Base-by-base conservation (phyloP, 2,888 invertebrate genomes). In the Aethes cnicana region DNA sequence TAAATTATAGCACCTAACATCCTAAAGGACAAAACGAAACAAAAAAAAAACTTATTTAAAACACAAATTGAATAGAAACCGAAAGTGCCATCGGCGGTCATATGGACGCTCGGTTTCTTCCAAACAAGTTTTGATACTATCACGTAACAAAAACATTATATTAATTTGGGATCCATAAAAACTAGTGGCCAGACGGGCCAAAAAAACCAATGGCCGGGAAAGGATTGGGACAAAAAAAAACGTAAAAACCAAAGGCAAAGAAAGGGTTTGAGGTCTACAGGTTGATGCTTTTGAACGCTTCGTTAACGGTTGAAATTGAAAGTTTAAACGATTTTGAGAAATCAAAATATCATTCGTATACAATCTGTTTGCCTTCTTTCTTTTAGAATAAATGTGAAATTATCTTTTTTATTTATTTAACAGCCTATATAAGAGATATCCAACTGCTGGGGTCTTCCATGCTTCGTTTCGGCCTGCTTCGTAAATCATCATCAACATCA, bases 91-190 rank as follows among this genome's bases (percentile, higher is more conserved):
- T 68, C 66, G 58, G 28, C 54, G 68, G 68, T 12, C 44, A 69
- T 74, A 77, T 73, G 61, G 63, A 81, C 82, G 78, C 83, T 89
- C 88, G 80, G 83, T 87, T 37, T 50, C 84, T 58, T 48, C 62
- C 28, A 70, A 84, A 86, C 87, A 81, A 63, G 87, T 85, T 82
- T 54, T 57, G 74, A 82, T 83, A 77, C 63, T 68, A 75, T 78
- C 79, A 64, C 65, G 63, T 58, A 54, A 57, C 62, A 84, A 84
- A 85, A 84, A 80, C 77, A 78, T 79, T 77, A 84, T 87, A 87
- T 89, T 89, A 88, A 89, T 89, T 89, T 87, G 88, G 86, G 84
- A 81, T 82, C 76, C 72, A 78, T 84, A 88, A 89, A 88, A 89
- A 85, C 78, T 71, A 82, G 84, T 79, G 69, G 79, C 76, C 74